Evolutionary conservation across 2,888 invertebrate species (phyloP).

Genomic region (Mystacides longicornis): DNA sequence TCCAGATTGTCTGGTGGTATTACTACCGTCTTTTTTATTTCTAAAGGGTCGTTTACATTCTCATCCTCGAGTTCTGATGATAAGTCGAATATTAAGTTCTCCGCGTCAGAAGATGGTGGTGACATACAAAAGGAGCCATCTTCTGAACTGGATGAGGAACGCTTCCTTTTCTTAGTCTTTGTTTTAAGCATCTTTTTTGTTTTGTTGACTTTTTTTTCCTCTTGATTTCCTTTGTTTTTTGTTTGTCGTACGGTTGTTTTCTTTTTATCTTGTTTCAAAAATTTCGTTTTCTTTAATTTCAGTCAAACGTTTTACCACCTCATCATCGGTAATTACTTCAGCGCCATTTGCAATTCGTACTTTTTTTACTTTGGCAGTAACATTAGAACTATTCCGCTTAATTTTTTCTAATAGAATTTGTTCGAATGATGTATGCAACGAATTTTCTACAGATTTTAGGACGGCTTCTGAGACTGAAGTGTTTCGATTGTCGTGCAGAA

Average conservation of each 20-base stretch:
- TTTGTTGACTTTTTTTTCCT: not conserved
- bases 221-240: not conserved
- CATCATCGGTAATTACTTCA: not conserved
- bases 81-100: not conserved
- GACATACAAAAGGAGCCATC: not conserved
- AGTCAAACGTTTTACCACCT: not conserved
- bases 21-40: not conserved
- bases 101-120: not conserved
- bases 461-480: not conserved
- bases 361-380: not conserved
- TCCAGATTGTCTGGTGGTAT: not conserved
- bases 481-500: not conserved
- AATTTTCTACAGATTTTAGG: conserved; percentile 1
- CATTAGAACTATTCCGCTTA: not conserved
- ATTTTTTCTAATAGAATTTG: not conserved
- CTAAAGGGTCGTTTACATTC: not conserved
- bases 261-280: not conserved
- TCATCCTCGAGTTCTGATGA: not conserved
- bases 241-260: not conserved
- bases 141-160: not conserved
- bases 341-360: not conserved
- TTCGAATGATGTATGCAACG: not conserved
- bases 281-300: not conserved
- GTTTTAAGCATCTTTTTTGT: not conserved
- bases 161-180: not conserved